Evolutionary conservation across 2,113 vertebrate species (phyloP).

Genomic region (Eolophus roseicapilla): DNA sequence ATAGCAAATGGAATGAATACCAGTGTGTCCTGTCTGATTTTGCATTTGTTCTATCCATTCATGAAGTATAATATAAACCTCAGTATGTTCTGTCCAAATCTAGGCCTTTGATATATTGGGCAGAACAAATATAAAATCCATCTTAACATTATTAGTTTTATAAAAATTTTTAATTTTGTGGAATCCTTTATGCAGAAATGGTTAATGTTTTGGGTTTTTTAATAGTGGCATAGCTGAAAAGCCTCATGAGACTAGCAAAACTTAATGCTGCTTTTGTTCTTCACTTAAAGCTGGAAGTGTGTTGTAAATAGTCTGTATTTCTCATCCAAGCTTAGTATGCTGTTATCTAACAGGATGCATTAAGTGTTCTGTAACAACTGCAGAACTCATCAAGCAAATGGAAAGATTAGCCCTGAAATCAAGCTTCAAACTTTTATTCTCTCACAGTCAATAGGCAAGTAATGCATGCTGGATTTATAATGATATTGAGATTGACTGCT

Average conservation of each 20-base stretch:
- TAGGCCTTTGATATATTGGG: not conserved
- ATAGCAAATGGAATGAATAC: not conserved
- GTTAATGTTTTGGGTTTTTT: not conserved
- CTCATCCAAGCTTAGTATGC: conserved; percentile 38
- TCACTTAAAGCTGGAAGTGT: conserved; percentile 50
- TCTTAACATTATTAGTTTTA: not conserved
- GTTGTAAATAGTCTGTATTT: conserved; percentile 49
- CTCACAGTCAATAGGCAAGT: conserved; percentile 79
- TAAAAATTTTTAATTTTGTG: not conserved
- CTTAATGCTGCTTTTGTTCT: conserved; percentile 36
- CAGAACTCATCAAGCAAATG: conserved; percentile 80
- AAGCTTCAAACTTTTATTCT: conserved; percentile 81
- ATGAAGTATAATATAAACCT: not conserved
- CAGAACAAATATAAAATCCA: not conserved
- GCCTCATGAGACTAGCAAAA: not conserved
- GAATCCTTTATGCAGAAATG: not conserved
- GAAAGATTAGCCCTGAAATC: conserved; percentile 87
- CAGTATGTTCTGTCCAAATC: not conserved
- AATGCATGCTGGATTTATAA: conserved; percentile 83
- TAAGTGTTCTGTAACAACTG: conserved; percentile 64
- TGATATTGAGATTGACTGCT: conserved; percentile 88
- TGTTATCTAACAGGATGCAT: conserved; percentile 56
- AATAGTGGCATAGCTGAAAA: not conserved
- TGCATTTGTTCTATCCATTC: not conserved
- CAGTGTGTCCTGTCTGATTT: not conserved